phyloP scores from a whole-genome alignment of 2,797 vertebrate species.

The Coilia nasus region DNA sequence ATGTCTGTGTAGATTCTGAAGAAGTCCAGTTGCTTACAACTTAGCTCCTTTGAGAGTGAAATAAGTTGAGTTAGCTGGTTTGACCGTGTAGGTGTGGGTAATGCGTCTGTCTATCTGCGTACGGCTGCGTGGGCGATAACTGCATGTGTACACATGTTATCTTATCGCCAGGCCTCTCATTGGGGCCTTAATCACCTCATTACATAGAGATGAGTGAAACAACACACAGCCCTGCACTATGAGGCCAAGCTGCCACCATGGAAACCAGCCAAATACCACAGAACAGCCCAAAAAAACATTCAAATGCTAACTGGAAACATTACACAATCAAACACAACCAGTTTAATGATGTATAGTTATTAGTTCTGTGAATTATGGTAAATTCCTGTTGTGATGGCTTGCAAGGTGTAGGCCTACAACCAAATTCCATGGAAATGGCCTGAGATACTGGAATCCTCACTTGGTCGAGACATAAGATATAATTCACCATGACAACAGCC shows the following conservation, averaged over 20 bases:
- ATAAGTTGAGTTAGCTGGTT: background rate
- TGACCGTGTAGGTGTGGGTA: slow-evolving; percentile 34
- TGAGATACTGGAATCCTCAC: background rate
- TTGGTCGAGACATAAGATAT: background rate
- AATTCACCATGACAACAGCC: background rate
- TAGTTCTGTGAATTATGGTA: background rate
- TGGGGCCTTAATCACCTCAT: slow-evolving; percentile 34
- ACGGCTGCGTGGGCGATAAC: background rate
- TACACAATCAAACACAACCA: background rate
- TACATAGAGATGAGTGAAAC: slow-evolving; percentile 9
- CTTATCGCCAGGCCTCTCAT: slow-evolving; percentile 44
- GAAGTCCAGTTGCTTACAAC: no score
- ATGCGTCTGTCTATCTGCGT: slow-evolving; percentile 6
- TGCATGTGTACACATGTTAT: slow-evolving; percentile 25
- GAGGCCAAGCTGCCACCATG: background rate
- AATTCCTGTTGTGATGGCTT: background rate
- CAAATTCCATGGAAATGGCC: background rate
- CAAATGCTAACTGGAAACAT: background rate
- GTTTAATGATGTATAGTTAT: background rate
- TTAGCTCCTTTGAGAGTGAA: background rate
- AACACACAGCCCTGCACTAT: background rate
- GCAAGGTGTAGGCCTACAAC: background rate
- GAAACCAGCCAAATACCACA: slow-evolving; percentile 9
- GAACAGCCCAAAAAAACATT: background rate
- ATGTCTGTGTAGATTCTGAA: slow-evolving; percentile 26